These are phyloP conservation scores for Orchestes rusci DNA, from an alignment of 2,888 invertebrate genomes.

Conservation along the genomic window DNA sequence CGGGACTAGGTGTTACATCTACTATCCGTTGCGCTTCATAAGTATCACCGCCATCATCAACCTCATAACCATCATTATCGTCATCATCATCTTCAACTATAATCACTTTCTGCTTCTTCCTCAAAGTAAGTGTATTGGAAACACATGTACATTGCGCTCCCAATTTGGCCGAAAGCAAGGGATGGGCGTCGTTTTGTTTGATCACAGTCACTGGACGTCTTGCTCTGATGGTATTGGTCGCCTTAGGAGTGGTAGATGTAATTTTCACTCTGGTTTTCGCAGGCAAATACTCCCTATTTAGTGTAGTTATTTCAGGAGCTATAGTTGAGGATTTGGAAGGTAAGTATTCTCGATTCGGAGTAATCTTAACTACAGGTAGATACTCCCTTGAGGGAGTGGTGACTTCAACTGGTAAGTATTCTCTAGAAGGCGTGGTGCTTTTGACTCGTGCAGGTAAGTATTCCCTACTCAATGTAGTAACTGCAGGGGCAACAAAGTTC, in stretches of 20 bases:
- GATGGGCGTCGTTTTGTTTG: constrained; percentile 65
- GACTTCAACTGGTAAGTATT: constrained; percentile 21
- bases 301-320: constrained; percentile 27
- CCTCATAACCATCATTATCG: constrained; percentile 30
- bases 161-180: constrained; percentile 60
- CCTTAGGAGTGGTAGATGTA: constrained; percentile 15
- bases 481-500: constrained; percentile 22
- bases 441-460: constrained; percentile 17
- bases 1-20: constrained; percentile 33
- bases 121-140: constrained; percentile 50
- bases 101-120: constrained; percentile 39
- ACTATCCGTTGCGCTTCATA: constrained; percentile 34
- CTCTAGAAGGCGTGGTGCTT: constrained; percentile 10
- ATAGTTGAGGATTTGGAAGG: constrained; percentile 12
- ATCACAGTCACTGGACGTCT: constrained; percentile 49
- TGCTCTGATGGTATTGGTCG: not conserved
- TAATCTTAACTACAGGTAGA: constrained; percentile 9
- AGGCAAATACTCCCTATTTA: constrained; percentile 33
- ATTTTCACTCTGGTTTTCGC: constrained; percentile 24
- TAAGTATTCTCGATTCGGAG: not conserved
- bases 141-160: constrained; percentile 68
- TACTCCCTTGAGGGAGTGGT: constrained; percentile 25
- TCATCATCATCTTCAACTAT: constrained; percentile 31
- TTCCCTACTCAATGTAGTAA: constrained; percentile 26
- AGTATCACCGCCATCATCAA: constrained; percentile 33